Evolutionary conservation across 2,888 invertebrate species (phyloP), one percentile per base, ranked within the genome.

Genomic region (Heterodera filipjevi): DNA sequence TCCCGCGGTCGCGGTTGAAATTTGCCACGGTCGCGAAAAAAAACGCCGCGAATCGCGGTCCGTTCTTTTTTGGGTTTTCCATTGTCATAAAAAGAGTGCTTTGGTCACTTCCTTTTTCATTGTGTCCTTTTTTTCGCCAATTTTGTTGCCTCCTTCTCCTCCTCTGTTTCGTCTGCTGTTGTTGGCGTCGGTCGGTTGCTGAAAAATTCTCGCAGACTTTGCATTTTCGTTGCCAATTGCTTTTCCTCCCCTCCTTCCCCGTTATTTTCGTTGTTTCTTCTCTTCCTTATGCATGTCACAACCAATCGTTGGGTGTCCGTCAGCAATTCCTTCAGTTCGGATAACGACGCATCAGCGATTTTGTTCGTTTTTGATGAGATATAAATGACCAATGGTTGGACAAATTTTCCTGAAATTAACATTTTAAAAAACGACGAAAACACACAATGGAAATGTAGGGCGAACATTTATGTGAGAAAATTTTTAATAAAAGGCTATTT

Each of bases 251-350:
- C 68, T 32, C 33, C 68, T 68, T 35, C 76, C 46, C 8, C n/a
- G n/a, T 27, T 27, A 6, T 6, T 27, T n/a, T 59, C 59, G 27
- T 59, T 59, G 59, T 27, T n/a, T 59, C 59, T 59, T n/a, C 79
- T 79, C 53, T 68, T 30, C 68, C 81, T 80, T 30, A 81, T 35
- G n/a, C 66, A 66, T n/a, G 76, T 79, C 32, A 82, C 83, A 5
- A 82, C 82, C 32, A 82, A 71, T 49, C 66, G 77, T 59, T 82
- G 82, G 8, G 74, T 75, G 30, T 82, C 79, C 46, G 75, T 39
- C 32, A 82, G 33, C 32, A 81, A 53, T 32, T 49, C 64, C n/a
- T 71, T n/a, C 68, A 83, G 27, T 39, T 76, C 66, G 27, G 53
- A 19, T 27, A 66, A 49, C 27, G 75, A 32, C 19, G 39, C 27